Base-by-base conservation (phyloP, 2,888 invertebrate species). In the Cephus pygmeus region DNA sequence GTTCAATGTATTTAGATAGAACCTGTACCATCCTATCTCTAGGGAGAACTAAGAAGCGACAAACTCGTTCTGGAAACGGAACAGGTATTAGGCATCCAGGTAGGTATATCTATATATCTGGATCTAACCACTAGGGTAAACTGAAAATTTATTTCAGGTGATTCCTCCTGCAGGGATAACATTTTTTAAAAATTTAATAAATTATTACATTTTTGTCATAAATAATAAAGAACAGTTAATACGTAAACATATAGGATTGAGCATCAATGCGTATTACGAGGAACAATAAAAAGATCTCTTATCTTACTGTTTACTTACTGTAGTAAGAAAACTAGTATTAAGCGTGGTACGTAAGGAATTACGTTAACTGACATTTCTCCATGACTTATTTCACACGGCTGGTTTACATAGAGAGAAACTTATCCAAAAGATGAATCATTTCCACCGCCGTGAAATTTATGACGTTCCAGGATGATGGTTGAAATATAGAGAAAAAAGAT, bases 41-140 rank as follows among this genome's bases (percentile, higher is more conserved):
- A 56, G 9, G 56, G 56, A 56, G 56, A 15, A 71, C 30, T 31
- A 23, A 71, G 71, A 12, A 71, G 33, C 71, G 34, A 71, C 71
- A 71, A 71, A 71, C 71, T 71, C 71, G 71, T 71, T 71, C 71
- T 71, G 71, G 12, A 71, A 71, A 71, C 12, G 71, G 31, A 71
- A 71, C 71, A 34, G 31, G 71, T 34, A 71, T 71, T 71, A 4
- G 71, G 71, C 71, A 34, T 31, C 34, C 71, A 34, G 71, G 71
- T 71, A 31, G 56, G 71, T 71, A 31, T 71, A 71, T 69, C 12
- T 33, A 4, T 34, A 11, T 71, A 71, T 34, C 12, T 71, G 33
- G 69, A 31, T 31, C 31, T 33, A 33, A 31, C 56, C 56, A 56
- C 31, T 12, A 9, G 23, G 71, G 23, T 71, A 6, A 12, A 71